Evolutionary conservation across 1,140 invertebrate species (phyloP).

Genomic region (Anoplolepis gracilipes): DNA sequence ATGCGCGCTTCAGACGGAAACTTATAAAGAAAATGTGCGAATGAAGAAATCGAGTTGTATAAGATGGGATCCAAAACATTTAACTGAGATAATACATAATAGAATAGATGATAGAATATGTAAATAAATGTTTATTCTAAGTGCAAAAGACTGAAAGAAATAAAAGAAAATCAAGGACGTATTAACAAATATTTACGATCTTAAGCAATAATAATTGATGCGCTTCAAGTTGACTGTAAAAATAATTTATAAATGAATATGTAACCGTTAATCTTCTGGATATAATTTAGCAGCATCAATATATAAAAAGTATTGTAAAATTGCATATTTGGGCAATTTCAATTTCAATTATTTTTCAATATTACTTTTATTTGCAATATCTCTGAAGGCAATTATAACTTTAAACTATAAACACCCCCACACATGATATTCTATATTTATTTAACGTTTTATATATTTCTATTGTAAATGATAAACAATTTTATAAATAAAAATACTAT

Average conservation of each 20-base stretch:
- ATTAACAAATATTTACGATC: not conserved
- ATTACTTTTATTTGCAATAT: not conserved
- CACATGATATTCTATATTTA: too few species aligned
- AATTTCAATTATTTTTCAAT: not conserved
- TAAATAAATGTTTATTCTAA: not conserved
- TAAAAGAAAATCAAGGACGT: not conserved
- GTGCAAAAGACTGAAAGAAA: not conserved
- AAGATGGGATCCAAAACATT: not conserved
- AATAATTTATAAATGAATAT: not conserved
- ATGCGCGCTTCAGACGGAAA: not conserved
- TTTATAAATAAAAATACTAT: not conserved
- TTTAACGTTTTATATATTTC: not conserved
- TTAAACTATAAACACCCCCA: not conserved
- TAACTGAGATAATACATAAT: too few species aligned
- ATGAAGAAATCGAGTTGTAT: not conserved
- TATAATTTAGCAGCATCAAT: not conserved
- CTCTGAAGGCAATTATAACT: not conserved
- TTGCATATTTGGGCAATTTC: not conserved
- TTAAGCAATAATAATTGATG: slow-evolving; percentile 7
- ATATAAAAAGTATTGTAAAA: not conserved
- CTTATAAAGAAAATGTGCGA: not conserved
- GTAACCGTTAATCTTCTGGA: not conserved
- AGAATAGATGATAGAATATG: not conserved
- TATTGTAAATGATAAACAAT: not conserved
- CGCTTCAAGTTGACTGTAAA: not conserved